phyloP scores from a whole-genome alignment of 2,888 invertebrate species.

The Salticus scenicus region DNA sequence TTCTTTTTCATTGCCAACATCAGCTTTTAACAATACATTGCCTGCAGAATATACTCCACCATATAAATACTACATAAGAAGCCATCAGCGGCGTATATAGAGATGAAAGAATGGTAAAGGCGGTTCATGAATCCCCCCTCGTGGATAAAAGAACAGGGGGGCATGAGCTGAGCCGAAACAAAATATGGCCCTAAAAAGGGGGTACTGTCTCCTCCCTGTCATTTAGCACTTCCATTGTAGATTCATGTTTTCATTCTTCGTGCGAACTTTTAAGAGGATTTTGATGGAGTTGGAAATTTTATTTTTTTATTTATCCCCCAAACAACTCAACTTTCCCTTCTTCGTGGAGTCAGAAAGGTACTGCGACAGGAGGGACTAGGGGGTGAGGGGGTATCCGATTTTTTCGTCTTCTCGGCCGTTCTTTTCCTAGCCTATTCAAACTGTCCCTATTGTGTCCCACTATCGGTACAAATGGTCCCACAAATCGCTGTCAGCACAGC shows the following conservation, averaged over 20 bases:
- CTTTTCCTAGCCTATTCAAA: conserved; percentile 11
- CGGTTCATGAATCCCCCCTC: background rate
- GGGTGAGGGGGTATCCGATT: conserved; percentile 11
- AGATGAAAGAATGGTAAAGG: conserved; percentile 2
- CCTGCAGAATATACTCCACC: conserved; percentile 3
- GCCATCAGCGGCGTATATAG: conserved; percentile 13
- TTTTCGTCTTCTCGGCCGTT: background rate
- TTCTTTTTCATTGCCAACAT: background rate
- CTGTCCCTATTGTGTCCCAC: background rate
- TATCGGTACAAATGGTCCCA: conserved; percentile 1
- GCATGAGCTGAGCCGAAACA: conserved; percentile 35
- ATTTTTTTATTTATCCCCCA: background rate
- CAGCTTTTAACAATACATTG: background rate
- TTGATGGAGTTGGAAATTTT: conserved; percentile 60
- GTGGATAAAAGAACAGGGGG: background rate
- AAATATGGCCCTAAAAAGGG: conserved; percentile 4
- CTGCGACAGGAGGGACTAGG: background rate
- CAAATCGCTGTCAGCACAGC: conserved; percentile 17
- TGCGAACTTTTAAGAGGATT: conserved; percentile 67
- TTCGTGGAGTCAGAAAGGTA: conserved; percentile 31
- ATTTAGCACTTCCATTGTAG: conserved; percentile 58
- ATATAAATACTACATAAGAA: conserved; percentile 27
- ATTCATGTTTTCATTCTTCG: conserved; percentile 58
- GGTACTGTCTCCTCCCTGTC: conserved; percentile 37
- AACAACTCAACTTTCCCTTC: conserved; percentile 17